phyloP scores from a whole-genome alignment of 2,113 vertebrate species.

The Pavo muticus region DNA sequence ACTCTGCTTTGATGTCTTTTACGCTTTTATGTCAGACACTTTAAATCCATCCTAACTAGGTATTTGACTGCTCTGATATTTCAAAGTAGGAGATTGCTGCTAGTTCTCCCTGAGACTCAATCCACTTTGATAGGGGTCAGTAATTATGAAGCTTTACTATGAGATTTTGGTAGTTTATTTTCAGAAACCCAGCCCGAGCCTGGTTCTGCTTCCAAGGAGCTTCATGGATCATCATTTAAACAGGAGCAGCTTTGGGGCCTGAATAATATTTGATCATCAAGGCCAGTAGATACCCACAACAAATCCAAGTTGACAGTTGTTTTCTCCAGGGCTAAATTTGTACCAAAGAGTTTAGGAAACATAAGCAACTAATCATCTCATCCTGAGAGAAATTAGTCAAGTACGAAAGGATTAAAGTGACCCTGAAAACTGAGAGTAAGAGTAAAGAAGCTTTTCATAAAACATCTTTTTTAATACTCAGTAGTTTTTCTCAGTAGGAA shows the following conservation, averaged over 20 bases:
- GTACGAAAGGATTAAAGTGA: slow-evolving; percentile 21
- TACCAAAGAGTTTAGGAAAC: not conserved
- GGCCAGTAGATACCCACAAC: not conserved
- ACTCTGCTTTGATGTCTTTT: not conserved
- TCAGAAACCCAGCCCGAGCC: not conserved
- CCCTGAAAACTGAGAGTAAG: not conserved
- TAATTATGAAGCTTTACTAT: not conserved
- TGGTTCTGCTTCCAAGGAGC: not conserved
- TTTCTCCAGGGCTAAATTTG: slow-evolving; percentile 11
- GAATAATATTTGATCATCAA: not conserved
- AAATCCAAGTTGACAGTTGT: not conserved
- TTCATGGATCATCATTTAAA: not conserved
- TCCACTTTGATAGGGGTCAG: not conserved
- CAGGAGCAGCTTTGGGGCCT: not conserved
- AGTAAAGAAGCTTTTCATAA: not conserved
- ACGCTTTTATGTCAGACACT: not conserved
- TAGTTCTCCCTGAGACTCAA: not conserved
- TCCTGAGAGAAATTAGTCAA: not conserved
- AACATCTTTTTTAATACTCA: not conserved
- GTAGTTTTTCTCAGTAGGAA: not conserved
- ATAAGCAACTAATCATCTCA: not conserved
- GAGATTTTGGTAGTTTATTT: not conserved
- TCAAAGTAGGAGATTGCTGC: not conserved
- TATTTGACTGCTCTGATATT: not conserved
- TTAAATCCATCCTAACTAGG: not conserved